phyloP scores from a whole-genome alignment of 2,888 invertebrate genomes.

The Aelia acuminata region DNA sequence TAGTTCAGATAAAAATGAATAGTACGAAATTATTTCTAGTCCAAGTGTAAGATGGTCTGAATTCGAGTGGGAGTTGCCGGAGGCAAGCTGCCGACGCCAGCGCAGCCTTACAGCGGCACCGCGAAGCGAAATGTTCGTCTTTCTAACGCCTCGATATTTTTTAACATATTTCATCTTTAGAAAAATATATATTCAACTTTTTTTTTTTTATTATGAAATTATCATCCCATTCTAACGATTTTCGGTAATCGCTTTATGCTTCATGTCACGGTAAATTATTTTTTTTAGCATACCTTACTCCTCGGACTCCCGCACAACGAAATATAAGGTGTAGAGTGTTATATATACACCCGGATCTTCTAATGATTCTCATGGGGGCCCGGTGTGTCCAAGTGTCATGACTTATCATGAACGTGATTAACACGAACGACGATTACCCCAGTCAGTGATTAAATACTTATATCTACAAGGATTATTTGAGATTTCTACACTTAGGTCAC shows the following conservation, averaged over 20 bases:
- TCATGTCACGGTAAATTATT: neutral
- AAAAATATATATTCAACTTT: neutral
- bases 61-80: neutral
- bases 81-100: neutral
- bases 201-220: neutral
- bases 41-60: neutral
- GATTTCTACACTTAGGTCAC: constrained; percentile 25
- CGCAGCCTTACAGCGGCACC: neutral
- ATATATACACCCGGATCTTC: constrained; percentile 2
- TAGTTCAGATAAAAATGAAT: too few relatives aligned
- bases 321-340: neutral
- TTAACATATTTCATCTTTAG: neutral
- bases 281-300: neutral
- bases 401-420: constrained; percentile 44
- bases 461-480: constrained; percentile 23
- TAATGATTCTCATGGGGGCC: neutral
- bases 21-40: too few relatives aligned
- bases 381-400: constrained; percentile 27
- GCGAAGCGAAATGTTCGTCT: neutral
- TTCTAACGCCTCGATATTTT: neutral
- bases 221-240: neutral
- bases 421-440: constrained; percentile 31
- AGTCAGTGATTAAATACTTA: constrained; percentile 36
- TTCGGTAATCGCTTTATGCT: neutral
- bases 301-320: neutral